Base-by-base conservation (phyloP, 2,113 vertebrate genomes). In the Pteropus alecto region DNA sequence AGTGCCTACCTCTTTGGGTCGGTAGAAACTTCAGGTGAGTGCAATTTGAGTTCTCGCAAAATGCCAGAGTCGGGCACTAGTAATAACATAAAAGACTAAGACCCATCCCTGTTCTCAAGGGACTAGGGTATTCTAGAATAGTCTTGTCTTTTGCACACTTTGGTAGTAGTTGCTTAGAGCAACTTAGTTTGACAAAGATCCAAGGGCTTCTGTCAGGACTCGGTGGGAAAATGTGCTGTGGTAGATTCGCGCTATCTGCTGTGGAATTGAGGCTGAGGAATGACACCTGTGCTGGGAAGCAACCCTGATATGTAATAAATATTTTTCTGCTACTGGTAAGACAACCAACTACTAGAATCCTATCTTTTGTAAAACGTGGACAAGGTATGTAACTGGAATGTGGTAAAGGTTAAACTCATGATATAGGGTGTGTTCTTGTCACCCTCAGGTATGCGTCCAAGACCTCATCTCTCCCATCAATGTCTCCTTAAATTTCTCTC, bases 381-480 rank as follows among this genome's bases (percentile, higher is more conserved):
- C 33, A 41, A 73, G 33, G 19, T 33, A 7, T 51, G 46, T 54
- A 15, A 35, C 33, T 28, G 10, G 33, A 51, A 35, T 13, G 6
- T 51, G 21, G 61, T 38, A 16, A 43, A 46, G 15, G n/a, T 65
- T n/a, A 60, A 54, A 58, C 11, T 71, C 67, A 10, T 56, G 70
- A 58, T 74, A 21, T 5, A 5, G 2, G 6, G 5, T 73, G 26
- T 91, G 10, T 67, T 89, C 82, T 67, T 90, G 4, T 82, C 16
- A 11, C 56, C 33, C 97, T 28, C 96, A 99, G 99, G 93, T 90
- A 21, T 99, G 99, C 85, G 97, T 99, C 67, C 94, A 87, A 71
- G 99, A 99, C 97, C 99, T 98, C 1, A 90, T 98, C 73, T 98
- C 98, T 14, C 98, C 99, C 5, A 78, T 99, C 93, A 92, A 28